A percentile compares a stretch with the other conserved stretches of the same genome.
These are phyloP conservation scores for Cyprinodon brontotheroides DNA, from an alignment of 2,113 vertebrate genomes.

Conservation along the genomic window DNA sequence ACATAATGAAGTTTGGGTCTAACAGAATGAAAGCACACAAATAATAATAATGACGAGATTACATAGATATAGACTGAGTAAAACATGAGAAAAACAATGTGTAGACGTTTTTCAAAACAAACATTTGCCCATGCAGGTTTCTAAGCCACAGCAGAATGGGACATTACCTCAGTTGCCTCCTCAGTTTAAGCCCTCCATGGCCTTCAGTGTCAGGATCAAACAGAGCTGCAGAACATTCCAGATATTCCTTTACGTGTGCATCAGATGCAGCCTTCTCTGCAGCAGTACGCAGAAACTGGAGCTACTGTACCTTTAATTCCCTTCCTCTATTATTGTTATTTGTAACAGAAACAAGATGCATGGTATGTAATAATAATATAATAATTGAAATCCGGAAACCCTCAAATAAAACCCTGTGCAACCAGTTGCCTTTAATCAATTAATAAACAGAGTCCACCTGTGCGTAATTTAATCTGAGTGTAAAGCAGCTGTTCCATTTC, in stretches of 20 bases:
- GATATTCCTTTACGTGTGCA: slow-evolving; percentile 32
- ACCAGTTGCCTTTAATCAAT: neutral
- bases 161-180: neutral
- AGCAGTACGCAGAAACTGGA: slow-evolving; percentile 1
- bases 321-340: neutral
- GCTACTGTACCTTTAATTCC: neutral
- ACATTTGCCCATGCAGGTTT: neutral
- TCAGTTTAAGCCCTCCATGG: neutral
- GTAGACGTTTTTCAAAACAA: no score
- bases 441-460: neutral
- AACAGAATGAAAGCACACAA: neutral
- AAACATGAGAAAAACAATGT: no score
- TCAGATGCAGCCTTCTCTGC: slow-evolving; percentile 31
- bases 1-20: neutral
- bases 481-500: no score
- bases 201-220: slow-evolving; percentile 19
- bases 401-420: neutral
- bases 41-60: neutral
- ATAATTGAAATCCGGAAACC: neutral
- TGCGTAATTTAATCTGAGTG: neutral
- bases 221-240: slow-evolving; percentile 13
- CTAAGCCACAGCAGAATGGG: neutral
- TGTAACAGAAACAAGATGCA: no score
- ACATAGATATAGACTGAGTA: neutral
- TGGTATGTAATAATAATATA: no score